These are phyloP conservation scores for Diplodus puntazzo DNA, from an alignment of 2,797 vertebrate genomes.

Conservation along the genomic window DNA sequence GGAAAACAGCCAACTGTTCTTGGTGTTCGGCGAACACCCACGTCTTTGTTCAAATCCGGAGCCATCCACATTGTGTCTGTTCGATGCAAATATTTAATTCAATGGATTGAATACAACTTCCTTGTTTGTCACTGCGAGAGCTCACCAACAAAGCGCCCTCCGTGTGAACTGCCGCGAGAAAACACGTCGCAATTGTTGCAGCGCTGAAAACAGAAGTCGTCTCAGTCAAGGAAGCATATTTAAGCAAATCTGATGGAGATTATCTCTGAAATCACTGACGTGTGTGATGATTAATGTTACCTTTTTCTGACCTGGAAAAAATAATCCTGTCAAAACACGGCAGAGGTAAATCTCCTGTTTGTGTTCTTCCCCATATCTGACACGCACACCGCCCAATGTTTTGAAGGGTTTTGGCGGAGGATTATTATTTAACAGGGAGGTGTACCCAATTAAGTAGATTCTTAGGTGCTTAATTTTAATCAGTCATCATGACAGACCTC, in stretches of 20 bases:
- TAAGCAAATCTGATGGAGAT: conserved; percentile 6
- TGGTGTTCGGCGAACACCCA: conserved; percentile 54
- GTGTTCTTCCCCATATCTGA: background rate
- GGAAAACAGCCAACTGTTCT: conserved; percentile 47
- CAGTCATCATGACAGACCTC: conserved; percentile 5
- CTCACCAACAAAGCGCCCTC: background rate
- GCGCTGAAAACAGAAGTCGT: conserved; percentile 27
- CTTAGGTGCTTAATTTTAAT: conserved; percentile 17
- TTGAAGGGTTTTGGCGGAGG: background rate
- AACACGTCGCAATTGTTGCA: background rate
- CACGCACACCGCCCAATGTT: background rate
- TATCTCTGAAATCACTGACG: background rate
- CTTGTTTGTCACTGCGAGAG: background rate
- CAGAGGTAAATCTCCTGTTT: conserved; percentile 15
- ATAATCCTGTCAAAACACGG: conserved; percentile 45
- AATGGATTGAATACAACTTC: conserved; percentile 15
- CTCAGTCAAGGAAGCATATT: conserved; percentile 1
- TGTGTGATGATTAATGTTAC: conserved; percentile 9
- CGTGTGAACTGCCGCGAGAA: background rate
- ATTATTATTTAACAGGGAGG: background rate
- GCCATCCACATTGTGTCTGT: conserved; percentile 31
- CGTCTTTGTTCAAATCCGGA: conserved; percentile 41
- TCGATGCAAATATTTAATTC: conserved; percentile 58
- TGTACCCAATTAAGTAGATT: background rate
- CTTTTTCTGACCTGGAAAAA: conserved; percentile 26